Evolutionary conservation across 2,113 vertebrate species (phyloP), one percentile per base, ranked within the genome.

Genomic region (Abramis brama): DNA sequence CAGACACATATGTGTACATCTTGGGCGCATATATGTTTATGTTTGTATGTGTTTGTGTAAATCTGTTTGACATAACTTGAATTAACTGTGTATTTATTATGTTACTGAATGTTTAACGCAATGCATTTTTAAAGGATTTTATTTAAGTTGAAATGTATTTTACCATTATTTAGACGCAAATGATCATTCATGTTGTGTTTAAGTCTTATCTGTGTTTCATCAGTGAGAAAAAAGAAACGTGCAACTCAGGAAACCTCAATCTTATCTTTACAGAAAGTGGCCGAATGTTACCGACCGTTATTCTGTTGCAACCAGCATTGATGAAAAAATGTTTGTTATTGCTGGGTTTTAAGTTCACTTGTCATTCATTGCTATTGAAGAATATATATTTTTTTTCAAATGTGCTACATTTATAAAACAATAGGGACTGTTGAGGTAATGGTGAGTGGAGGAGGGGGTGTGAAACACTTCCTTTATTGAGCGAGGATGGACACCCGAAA

Each of bases 231-330:
- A 52, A 6, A 17, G 19, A 1, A 64, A 6, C 30, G 74, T 15
- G 30, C 45, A 27, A 45, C 45, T 52, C 45, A 76, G 74, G 47
- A 76, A 76, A 52, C 74, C 74, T 76, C 47, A 55, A 76, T 13
- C 25, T 76, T 76, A 76, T 52, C 74, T 76, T 30, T 47, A 76
- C 45, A 52, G 7, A 52, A 19, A 4, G 43, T 47, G 73, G 10
- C 9, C 36, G 6, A 23, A 60, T 60, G 57, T n/a, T n/a, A 8
- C 13, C 0, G 55, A 57, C 19, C 2, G 55, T 57, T 57, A 27
- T n/a, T 64, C 0, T 25, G 60, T 64, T 64, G 60, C 60, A 62
- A 27, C 23, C 60, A 11, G n/a, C n/a, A 27, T 57, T 21, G 2
- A 57, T 21, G 19, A 50, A 50, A 50, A 1, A 13, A 27, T 4